Base-by-base conservation (phyloP, 2,888 invertebrate genomes). In the Bellardia pandia region DNA sequence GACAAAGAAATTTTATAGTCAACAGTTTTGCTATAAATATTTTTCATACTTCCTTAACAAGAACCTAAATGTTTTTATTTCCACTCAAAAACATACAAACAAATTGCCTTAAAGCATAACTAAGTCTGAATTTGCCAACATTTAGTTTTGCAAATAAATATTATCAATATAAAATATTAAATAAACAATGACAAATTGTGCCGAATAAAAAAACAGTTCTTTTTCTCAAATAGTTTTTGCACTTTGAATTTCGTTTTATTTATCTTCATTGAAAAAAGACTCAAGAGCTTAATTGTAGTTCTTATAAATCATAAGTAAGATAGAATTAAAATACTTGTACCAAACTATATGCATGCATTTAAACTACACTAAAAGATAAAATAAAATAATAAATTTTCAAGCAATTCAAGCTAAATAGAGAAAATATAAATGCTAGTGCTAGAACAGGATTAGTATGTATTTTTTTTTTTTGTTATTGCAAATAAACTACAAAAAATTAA, bases 261-360 rank as follows among this genome's bases (percentile, higher is more conserved):
- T 56, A 3, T 42, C 14, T 51, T 37, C 60, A 60, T 9, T 60
- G n/a, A 14, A 58, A 33, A 53, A 72, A 45, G 45, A 64, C 66
- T 66, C 53, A 86, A 81, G 64, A 77, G 68, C 69, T 86, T 82
- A 74, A 82, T 86, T 86, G 68, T 69, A 78, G 77, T 64, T 69
- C 62, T 78, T 78, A 68, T 78, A 86, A 86, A 81, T 85, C 68
- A 81, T 86, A 30, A 40, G 14, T 14, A 58, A 48, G 23, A 42
- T 14, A 42, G 37, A 1, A n/a, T n/a, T 11, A 9, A 11, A 58
- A 9, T 23, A 30, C 23, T 11, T 56, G 23, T 7, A 7, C 8
- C 7, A n/a, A n/a, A 14, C 14, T 51, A 4, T 16, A 16, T 58
- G 33, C 30, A 42, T 56, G 53, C 9, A 68, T 42, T 56, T 66